phyloP scores from a whole-genome alignment of 2,888 invertebrate species.

The Troides helena region DNA sequence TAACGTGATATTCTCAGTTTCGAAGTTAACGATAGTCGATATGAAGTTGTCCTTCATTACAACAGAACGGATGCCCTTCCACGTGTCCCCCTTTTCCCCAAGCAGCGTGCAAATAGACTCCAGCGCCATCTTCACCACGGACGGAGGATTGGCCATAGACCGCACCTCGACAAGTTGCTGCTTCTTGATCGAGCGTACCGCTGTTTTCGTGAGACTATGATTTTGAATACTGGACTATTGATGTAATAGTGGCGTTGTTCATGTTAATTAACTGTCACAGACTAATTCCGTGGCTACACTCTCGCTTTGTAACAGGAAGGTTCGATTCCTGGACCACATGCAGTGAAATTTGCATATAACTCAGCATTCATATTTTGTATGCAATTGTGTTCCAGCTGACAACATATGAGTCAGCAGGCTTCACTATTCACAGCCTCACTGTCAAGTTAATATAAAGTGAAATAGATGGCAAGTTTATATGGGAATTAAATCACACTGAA shows the following conservation, averaged over 20 bases:
- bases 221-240: constrained; percentile 24
- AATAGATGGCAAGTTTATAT: constrained; percentile 24
- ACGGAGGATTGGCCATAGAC: constrained; percentile 96
- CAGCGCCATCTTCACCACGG: constrained; percentile 94
- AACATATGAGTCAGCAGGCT: no score
- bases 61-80: constrained; percentile 95
- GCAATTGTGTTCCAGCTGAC: no score
- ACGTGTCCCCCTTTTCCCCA: constrained; percentile 94
- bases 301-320: no score
- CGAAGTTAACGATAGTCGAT: constrained; percentile 95
- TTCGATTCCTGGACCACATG: no score
- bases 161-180: constrained; percentile 96
- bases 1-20: constrained; percentile 95
- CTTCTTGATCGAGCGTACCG: constrained; percentile 97
- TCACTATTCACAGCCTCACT: no score
- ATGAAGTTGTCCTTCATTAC: constrained; percentile 98
- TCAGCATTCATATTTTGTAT: no score
- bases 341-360: no score
- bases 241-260: constrained; percentile 7
- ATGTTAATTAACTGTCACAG: not conserved
- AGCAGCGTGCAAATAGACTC: constrained; percentile 96
- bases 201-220: constrained; percentile 60
- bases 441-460: no score
- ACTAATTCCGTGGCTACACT: no score
- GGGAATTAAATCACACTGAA: constrained; percentile 9